Evolutionary conservation across 64 coral and sea anemone genomes (phyloP), one percentile per base, ranked within the genome.

Genomic region (Trachythela sp.): DNA sequence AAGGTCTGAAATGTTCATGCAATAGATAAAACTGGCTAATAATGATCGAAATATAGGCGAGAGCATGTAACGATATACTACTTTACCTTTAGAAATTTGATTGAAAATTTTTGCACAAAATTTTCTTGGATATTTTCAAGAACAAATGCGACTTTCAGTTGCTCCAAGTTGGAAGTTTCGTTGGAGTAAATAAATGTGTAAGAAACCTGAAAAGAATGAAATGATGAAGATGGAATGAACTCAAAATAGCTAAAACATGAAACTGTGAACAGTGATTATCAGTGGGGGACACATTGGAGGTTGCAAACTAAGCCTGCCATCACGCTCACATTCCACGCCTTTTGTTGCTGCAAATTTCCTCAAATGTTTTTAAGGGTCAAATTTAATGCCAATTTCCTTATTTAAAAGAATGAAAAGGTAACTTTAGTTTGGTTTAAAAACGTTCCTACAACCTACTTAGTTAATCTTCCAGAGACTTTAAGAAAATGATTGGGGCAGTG

Each of bases 31-130:
- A n/a, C n/a, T n/a, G n/a, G n/a, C n/a, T n/a, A n/a, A n/a, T n/a
- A n/a, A n/a, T n/a, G n/a, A n/a, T n/a, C n/a, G n/a, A n/a, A n/a
- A n/a, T n/a, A n/a, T n/a, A n/a, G n/a, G n/a, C n/a, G n/a, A n/a
- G n/a, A n/a, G n/a, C n/a, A n/a, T n/a, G n/a, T n/a, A n/a, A n/a
- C n/a, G n/a, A n/a, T n/a, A n/a, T n/a, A n/a, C n/a, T 45, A 6
- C 42, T 6, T 77, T 70, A 98, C 95, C 95, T 98, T 98, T 84
- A 87, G 36, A 90, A 98, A 98, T 27, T 51, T 91, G 17, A 98
- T 86, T 31, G 95, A 91, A 36, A 92, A 90, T 54, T 86, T 98
- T 37, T 98, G 95, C 48, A 88, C 56, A 27, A 92, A 40, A 76
- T 90, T n/a, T 76, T 87, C 68, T 56, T 88, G 86, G 13, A 94